Percentiles rank a stretch among this genome's conserved stretches.
phyloP scores from a whole-genome alignment of 1,140 invertebrate genomes.

The Arion vulgaris region DNA sequence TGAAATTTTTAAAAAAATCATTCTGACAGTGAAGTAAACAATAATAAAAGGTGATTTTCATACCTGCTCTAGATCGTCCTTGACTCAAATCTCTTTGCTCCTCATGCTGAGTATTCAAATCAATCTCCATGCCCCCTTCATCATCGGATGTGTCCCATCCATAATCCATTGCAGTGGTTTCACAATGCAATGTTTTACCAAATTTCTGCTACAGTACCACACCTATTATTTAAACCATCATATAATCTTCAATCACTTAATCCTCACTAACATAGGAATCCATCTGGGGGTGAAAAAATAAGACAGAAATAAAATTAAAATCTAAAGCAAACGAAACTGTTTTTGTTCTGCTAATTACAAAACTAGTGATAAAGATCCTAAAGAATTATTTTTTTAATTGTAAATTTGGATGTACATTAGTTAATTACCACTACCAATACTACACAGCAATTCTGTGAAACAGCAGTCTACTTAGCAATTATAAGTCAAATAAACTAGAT shows the following conservation, averaged over 20 bases:
- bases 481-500: too few species aligned
- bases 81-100: background rate
- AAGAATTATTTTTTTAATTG: too few species aligned
- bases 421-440: too few species aligned
- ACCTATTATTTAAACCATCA: background rate
- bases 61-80: background rate
- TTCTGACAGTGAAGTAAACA: too few species aligned
- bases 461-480: too few species aligned
- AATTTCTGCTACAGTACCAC: background rate
- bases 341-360: too few species aligned
- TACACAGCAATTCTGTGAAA: too few species aligned
- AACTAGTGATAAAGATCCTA: too few species aligned
- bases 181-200: background rate
- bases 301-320: background rate
- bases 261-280: background rate
- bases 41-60: background rate
- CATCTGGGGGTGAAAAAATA: background rate
- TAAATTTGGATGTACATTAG: too few species aligned
- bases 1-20: too few species aligned
- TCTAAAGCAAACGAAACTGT: background rate
- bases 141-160: slow-evolving; percentile 36
- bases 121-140: slow-evolving; percentile 33
- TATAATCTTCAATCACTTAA: background rate
- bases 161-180: slow-evolving; percentile 20
- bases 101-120: slow-evolving; percentile 35